phyloP scores from a whole-genome alignment of 2,797 vertebrate genomes.

The Bucorvus abyssinicus region DNA sequence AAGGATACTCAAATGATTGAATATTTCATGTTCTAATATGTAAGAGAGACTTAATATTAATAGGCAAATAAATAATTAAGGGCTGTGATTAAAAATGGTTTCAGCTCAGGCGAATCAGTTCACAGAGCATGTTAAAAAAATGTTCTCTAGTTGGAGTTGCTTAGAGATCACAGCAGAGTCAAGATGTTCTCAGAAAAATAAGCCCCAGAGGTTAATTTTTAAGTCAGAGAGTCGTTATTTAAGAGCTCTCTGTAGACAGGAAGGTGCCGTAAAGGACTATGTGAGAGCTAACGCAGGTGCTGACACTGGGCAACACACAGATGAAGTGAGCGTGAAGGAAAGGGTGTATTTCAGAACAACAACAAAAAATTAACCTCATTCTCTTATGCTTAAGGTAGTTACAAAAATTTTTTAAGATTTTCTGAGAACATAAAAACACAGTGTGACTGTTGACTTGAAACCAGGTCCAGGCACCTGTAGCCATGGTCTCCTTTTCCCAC shows the following conservation, averaged over 20 bases:
- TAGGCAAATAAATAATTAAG: conserved; percentile 16
- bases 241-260: background rate
- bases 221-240: background rate
- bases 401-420: background rate
- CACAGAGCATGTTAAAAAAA: background rate
- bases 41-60: background rate
- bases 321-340: background rate
- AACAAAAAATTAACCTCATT: background rate
- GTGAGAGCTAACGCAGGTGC: background rate
- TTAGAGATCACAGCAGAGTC: background rate
- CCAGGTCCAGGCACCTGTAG: background rate
- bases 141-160: background rate
- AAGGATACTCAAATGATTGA: background rate
- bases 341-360: background rate
- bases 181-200: background rate
- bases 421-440: background rate
- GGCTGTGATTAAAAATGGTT: background rate
- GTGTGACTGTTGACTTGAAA: background rate
- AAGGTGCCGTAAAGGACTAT: background rate
- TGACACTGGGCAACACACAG: accelerated
- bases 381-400: background rate
- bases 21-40: background rate
- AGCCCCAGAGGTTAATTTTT: background rate
- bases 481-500: accelerated
- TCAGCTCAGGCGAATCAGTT: background rate